phyloP scores from a whole-genome alignment of 2,113 vertebrate species.

The Aegotheles bennettii region DNA sequence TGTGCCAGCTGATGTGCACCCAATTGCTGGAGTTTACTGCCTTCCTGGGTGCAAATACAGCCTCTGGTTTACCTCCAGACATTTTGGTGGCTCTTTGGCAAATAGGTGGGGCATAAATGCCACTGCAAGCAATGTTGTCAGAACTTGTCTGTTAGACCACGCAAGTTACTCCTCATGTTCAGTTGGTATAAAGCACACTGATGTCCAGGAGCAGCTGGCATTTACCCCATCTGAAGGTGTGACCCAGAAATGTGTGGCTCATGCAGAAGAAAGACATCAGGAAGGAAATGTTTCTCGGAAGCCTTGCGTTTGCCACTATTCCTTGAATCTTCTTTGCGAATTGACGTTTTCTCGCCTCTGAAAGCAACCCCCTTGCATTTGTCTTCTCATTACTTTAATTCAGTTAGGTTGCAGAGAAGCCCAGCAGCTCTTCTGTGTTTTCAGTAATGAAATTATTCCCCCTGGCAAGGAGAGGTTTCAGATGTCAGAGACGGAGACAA shows the following conservation, averaged over 20 bases:
- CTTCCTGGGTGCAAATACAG: neutral
- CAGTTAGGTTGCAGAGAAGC: slow-evolving; percentile 50
- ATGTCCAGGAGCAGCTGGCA: neutral
- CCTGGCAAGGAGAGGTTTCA: slow-evolving; percentile 54
- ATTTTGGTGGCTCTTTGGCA: neutral
- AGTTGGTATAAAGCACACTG: neutral
- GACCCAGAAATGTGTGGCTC: neutral
- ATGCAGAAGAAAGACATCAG: neutral
- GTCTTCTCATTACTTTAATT: slow-evolving; percentile 60
- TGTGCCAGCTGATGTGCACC: neutral
- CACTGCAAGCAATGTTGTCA: neutral
- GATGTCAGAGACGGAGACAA: slow-evolving; percentile 54
- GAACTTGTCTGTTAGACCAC: neutral
- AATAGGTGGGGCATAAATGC: neutral
- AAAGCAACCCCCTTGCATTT: slow-evolving; percentile 17
- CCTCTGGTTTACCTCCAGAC: neutral
- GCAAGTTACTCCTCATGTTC: neutral
- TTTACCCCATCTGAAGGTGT: neutral
- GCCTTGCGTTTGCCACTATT: neutral
- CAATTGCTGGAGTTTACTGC: neutral
- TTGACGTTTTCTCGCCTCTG: slow-evolving; percentile 22
- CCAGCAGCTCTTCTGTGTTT: slow-evolving; percentile 57
- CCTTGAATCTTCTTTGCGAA: slow-evolving; percentile 33
- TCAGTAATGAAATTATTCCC: slow-evolving; percentile 63
- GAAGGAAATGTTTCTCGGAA: neutral